A percentile compares a stretch with the other conserved stretches of the same genome.
Evolutionary conservation across 2,888 invertebrate genomes (phyloP).

Genomic region (Eupithecia pulchellata): DNA sequence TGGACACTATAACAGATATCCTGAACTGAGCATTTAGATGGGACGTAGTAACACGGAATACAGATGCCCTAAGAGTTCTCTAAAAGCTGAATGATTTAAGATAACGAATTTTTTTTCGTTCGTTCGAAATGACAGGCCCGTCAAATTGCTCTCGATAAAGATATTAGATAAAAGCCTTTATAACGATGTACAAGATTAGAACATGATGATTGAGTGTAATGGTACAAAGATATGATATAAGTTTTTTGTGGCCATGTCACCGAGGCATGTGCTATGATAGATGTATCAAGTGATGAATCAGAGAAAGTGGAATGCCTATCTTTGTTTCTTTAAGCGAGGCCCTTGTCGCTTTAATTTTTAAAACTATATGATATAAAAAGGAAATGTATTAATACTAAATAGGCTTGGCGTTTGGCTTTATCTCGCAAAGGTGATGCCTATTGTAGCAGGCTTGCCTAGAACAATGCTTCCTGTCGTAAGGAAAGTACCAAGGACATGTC

Average conservation of each 20-base stretch:
- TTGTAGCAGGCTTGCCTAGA: not conserved
- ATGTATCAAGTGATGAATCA: slow-evolving; percentile 51
- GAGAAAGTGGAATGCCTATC: slow-evolving; percentile 48
- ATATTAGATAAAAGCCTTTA: slow-evolving; percentile 15
- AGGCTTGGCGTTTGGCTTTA: not conserved
- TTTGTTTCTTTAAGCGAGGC: not conserved
- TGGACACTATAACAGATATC: not conserved
- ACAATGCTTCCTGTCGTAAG: not conserved
- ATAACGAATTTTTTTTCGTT: slow-evolving; percentile 7
- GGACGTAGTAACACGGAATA: not conserved
- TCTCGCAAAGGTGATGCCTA: not conserved
- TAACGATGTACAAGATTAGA: slow-evolving; percentile 6
- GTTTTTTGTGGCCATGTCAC: not conserved
- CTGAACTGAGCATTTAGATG: not conserved
- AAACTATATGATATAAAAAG: not conserved
- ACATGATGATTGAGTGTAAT: slow-evolving; percentile 25
- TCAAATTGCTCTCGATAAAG: slow-evolving; percentile 15
- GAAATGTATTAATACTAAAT: no score
- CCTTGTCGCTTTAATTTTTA: not conserved
- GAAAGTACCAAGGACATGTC: not conserved
- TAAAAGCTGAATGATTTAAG: not conserved
- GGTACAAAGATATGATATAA: not conserved
- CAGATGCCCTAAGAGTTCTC: not conserved
- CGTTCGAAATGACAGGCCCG: slow-evolving; percentile 9
- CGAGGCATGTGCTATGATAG: slow-evolving; percentile 36